Conservation (phyloP, 2,113 vertebrate species). For the Catharus bicknelli region DNA sequence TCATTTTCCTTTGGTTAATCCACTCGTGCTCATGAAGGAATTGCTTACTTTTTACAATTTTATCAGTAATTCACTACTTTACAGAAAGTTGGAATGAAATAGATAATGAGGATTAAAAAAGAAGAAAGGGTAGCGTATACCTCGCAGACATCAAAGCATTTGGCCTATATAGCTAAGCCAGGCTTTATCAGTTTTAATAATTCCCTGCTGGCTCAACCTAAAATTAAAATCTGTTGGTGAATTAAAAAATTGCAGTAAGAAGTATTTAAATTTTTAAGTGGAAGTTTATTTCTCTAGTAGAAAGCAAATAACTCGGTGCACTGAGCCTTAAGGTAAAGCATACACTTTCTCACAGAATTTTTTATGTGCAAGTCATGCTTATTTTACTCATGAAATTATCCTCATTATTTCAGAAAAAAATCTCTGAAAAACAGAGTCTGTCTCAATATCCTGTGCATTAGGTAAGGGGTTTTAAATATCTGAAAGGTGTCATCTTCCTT, state of each 20-base stretch:
- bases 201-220: conserved; percentile 60
- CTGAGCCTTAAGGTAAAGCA: conserved; percentile 13
- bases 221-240: conserved; percentile 59
- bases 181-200: conserved; percentile 64
- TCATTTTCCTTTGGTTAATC: conserved; percentile 22
- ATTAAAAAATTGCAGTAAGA: conserved; percentile 29
- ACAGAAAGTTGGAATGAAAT: conserved; percentile 50
- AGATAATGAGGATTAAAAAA: conserved; percentile 63
- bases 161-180: conserved; percentile 58
- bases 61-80: conserved; percentile 42
- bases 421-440: not conserved
- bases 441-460: not conserved
- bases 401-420: not conserved
- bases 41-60: conserved; percentile 47
- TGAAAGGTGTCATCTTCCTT: not conserved
- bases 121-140: conserved; percentile 52
- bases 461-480: not conserved
- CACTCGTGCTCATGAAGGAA: not conserved
- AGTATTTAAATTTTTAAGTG: conserved; percentile 57
- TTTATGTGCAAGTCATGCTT: not conserved
- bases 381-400: not conserved
- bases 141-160: conserved; percentile 56
- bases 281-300: conserved; percentile 37
- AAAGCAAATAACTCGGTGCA: conserved; percentile 31
- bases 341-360: not conserved